Conservation (phyloP, 23 tunicate species). For the Trididemnum miniatum region DNA sequence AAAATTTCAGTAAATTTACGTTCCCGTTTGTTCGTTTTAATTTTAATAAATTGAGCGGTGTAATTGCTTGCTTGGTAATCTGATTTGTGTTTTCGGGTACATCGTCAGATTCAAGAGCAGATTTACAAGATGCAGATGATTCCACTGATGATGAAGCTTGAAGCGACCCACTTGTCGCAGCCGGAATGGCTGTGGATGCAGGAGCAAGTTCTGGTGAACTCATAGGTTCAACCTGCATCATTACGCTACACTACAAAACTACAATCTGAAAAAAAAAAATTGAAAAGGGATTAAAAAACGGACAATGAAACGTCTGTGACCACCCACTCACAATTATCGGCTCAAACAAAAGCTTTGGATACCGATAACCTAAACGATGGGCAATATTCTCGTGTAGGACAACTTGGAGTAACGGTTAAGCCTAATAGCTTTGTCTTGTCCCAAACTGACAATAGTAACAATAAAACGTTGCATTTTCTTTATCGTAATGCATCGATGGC, state of each 20-base stretch:
- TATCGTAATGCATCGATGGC: too few relatives aligned
- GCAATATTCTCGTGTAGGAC: too few relatives aligned
- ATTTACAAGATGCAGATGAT: neutral
- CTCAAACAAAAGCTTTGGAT: too few relatives aligned
- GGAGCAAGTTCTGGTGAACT: neutral
- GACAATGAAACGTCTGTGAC: too few relatives aligned
- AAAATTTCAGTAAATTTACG: slow-evolving; percentile 3
- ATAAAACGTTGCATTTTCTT: too few relatives aligned
- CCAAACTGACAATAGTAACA: too few relatives aligned
- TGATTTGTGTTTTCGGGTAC: neutral
- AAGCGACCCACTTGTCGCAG: neutral
- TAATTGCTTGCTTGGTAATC: slow-evolving; percentile 26
- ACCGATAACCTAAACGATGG: too few relatives aligned
- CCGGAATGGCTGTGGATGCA: neutral
- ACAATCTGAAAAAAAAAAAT: neutral
- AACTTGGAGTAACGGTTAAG: too few relatives aligned
- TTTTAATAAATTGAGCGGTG: slow-evolving; percentile 23
- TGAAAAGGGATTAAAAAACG: too few relatives aligned
- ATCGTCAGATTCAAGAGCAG: neutral
- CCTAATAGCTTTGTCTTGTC: too few relatives aligned
- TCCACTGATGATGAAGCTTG: neutral
- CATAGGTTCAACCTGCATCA: slow-evolving; percentile 17
- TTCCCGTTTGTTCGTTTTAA: too few relatives aligned
- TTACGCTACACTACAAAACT: neutral
- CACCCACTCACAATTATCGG: too few relatives aligned